Percentiles rank a stretch among this genome's conserved stretches.
Evolutionary conservation across 2,113 vertebrate species (phyloP).

Genomic region (Corythaixoides concolor): DNA sequence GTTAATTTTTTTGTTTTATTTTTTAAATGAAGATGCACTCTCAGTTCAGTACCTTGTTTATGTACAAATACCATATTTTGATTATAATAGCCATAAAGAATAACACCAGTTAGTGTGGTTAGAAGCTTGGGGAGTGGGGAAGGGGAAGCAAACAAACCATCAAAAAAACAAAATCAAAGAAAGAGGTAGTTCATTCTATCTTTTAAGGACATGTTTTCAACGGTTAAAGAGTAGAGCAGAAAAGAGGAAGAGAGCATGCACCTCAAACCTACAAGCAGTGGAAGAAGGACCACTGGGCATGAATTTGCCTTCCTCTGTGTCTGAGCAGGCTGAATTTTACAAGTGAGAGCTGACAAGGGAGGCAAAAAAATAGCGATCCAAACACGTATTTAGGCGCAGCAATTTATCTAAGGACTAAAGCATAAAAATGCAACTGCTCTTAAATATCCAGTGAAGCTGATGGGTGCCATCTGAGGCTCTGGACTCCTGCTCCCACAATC

Average conservation of each 20-base stretch:
- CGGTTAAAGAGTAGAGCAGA: neutral
- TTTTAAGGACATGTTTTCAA: neutral
- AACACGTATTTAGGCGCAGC: neutral
- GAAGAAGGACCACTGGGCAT: neutral
- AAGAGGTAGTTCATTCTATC: neutral
- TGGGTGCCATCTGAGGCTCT: accelerated
- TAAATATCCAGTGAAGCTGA: neutral
- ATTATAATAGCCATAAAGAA: neutral
- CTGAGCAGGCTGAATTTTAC: neutral
- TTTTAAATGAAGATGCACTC: neutral
- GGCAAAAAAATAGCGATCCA: neutral
- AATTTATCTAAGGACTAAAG: neutral
- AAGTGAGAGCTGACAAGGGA: neutral
- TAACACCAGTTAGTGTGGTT: neutral
- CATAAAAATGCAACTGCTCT: neutral
- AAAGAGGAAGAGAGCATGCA: neutral
- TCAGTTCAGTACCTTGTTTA: neutral
- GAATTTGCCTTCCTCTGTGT: neutral
- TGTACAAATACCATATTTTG: neutral
- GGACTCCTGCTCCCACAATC: neutral
- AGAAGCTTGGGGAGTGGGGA: neutral
- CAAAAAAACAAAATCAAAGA: neutral
- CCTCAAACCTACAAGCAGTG: neutral
- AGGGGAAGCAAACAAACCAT: no score
- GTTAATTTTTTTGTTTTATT: neutral